A percentile compares a stretch with the other conserved stretches of the same genome.
phyloP scores from a whole-genome alignment of 2,888 invertebrate species.

The Anticlea derivata region DNA sequence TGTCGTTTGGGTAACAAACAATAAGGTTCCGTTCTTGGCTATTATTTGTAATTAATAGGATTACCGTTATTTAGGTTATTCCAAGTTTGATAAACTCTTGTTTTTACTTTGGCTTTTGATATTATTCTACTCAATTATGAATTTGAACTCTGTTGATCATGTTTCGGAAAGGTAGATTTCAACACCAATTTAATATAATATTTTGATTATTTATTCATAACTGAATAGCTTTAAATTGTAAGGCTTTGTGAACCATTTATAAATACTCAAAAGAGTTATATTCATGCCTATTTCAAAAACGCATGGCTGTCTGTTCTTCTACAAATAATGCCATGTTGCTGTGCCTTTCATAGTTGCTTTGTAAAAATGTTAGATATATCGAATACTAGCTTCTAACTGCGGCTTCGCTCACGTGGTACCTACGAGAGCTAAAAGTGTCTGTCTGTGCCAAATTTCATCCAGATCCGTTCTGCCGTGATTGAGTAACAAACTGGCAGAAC shows the following conservation, averaged over 20 bases:
- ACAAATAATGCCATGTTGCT: too few relatives aligned
- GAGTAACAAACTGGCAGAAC: too few relatives aligned
- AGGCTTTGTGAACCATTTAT: background rate
- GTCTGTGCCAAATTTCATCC: too few relatives aligned
- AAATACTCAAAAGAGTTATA: too few relatives aligned
- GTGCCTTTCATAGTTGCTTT: too few relatives aligned
- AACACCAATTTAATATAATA: background rate
- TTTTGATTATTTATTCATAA: slow-evolving; percentile 5
- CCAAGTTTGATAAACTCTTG: slow-evolving; percentile 4
- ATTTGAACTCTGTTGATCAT: slow-evolving; percentile 12
- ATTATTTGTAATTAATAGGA: slow-evolving; percentile 15
- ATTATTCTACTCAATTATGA: background rate
- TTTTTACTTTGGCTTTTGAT: slow-evolving; percentile 10
- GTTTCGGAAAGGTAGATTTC: background rate
- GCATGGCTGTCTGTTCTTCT: too few relatives aligned
- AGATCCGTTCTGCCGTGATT: too few relatives aligned
- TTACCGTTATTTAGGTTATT: slow-evolving; percentile 14
- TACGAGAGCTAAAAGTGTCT: too few relatives aligned
- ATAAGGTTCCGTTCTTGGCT: slow-evolving; percentile 4
- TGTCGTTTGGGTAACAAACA: slow-evolving; percentile 14
- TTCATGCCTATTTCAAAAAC: too few relatives aligned
- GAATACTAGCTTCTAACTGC: too few relatives aligned
- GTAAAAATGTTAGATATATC: too few relatives aligned
- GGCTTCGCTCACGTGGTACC: too few relatives aligned
- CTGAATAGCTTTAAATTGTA: slow-evolving; percentile 1